Evolutionary conservation across 2,113 vertebrate species (phyloP).

Genomic region (Corynorhinus townsendii): DNA sequence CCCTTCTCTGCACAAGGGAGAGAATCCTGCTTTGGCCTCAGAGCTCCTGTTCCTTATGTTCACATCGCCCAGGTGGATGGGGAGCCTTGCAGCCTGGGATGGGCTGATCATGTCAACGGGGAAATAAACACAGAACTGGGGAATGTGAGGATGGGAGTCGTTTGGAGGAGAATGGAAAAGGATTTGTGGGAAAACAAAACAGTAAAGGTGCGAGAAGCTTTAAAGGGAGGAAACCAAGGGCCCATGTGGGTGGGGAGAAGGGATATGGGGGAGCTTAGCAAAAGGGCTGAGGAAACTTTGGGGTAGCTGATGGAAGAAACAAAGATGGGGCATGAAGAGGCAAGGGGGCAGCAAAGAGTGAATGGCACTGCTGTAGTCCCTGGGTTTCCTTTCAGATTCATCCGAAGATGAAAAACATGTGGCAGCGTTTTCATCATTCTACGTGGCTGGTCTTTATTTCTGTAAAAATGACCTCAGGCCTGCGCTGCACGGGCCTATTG

Average conservation of each 20-base stretch:
- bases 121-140: neutral
- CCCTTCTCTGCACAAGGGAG: neutral
- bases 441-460: neutral
- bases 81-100: neutral
- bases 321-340: no score
- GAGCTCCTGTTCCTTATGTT: neutral
- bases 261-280: neutral
- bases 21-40: neutral
- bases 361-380: fast-evolving
- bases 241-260: neutral
- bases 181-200: neutral
- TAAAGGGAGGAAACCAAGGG: neutral
- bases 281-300: neutral
- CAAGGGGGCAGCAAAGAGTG: neutral
- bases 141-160: neutral
- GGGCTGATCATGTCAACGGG: neutral
- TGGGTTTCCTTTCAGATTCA: neutral
- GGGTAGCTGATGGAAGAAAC: neutral
- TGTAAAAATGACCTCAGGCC: neutral
- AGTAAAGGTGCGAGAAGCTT: neutral
- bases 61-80: fast-evolving
- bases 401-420: no score
- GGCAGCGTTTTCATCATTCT: neutral
- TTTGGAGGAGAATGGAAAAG: neutral
- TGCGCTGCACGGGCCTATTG: fast-evolving